Conservation (phyloP, 2,888 invertebrate genomes). For the Epirrhoe tristata region DNA sequence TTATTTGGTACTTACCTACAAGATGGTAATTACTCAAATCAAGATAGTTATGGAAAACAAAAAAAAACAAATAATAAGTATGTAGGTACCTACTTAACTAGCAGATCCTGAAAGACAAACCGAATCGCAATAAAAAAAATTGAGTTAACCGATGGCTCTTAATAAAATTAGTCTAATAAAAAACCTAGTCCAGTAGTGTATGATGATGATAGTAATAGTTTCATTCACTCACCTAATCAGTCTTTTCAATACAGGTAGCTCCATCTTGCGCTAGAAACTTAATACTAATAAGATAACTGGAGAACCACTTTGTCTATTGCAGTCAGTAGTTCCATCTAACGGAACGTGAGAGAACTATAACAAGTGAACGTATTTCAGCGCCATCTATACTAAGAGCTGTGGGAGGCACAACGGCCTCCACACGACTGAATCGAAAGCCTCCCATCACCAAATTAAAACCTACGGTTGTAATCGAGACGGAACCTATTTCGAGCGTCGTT, state of each 20-base stretch:
- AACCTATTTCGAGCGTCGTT: constrained; percentile 62
- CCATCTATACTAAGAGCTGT: constrained; percentile 66
- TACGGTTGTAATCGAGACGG: constrained; percentile 57
- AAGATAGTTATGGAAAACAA: too few species aligned
- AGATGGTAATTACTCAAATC: too few species aligned
- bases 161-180: too few species aligned
- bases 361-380: constrained; percentile 50
- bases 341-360: constrained; percentile 53
- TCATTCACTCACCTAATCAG: constrained; percentile 49
- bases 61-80: too few species aligned
- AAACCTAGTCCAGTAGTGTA: neutral
- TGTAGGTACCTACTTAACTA: too few species aligned
- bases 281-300: constrained; percentile 44
- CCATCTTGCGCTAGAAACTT: constrained; percentile 63
- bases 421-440: constrained; percentile 69
- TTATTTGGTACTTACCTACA: too few species aligned
- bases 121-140: too few species aligned
- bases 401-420: constrained; percentile 67
- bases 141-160: too few species aligned
- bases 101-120: too few species aligned
- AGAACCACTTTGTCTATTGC: constrained; percentile 36
- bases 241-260: constrained; percentile 56
- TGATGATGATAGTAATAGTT: neutral
- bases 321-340: constrained; percentile 66
- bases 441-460: constrained; percentile 58